These are phyloP conservation scores for Biston betularia DNA, from an alignment of 2,888 invertebrate genomes.

Conservation along the genomic window DNA sequence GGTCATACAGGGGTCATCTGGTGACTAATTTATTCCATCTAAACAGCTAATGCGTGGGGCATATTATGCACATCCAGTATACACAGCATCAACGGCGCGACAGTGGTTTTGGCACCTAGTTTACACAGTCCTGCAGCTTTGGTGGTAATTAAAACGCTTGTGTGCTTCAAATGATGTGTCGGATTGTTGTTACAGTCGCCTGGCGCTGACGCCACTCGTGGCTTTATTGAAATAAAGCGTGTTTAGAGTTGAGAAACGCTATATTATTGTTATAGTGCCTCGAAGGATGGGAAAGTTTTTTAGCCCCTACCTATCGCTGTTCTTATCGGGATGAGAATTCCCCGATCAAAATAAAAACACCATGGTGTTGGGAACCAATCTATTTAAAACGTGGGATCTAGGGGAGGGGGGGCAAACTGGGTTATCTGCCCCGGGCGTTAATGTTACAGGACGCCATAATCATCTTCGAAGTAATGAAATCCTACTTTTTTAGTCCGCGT, in stretches of 20 bases:
- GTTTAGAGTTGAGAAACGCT: constrained; percentile 10
- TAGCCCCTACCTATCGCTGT: too few relatives aligned
- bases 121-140: constrained; percentile 54
- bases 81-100: constrained; percentile 29
- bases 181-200: constrained; percentile 52
- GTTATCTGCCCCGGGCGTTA: too few relatives aligned
- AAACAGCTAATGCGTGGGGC: neutral
- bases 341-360: too few relatives aligned
- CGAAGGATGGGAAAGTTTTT: too few relatives aligned
- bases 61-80: constrained; percentile 39
- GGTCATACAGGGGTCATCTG: neutral
- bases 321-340: too few relatives aligned
- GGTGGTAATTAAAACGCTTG: constrained; percentile 60
- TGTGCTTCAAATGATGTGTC: constrained; percentile 57
- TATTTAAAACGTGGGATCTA: too few relatives aligned
- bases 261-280: neutral
- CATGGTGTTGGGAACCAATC: too few relatives aligned
- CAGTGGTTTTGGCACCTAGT: constrained; percentile 45
- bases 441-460: too few relatives aligned
- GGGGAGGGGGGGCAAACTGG: too few relatives aligned
- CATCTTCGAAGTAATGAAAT: too few relatives aligned
- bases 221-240: constrained; percentile 9
- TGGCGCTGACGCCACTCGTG: constrained; percentile 19
- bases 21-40: neutral
- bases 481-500: too few relatives aligned